A percentile compares a stretch with the other conserved stretches of the same genome.
Evolutionary conservation across 2,797 vertebrate species (phyloP).

Genomic region (Poeciliopsis infans): DNA sequence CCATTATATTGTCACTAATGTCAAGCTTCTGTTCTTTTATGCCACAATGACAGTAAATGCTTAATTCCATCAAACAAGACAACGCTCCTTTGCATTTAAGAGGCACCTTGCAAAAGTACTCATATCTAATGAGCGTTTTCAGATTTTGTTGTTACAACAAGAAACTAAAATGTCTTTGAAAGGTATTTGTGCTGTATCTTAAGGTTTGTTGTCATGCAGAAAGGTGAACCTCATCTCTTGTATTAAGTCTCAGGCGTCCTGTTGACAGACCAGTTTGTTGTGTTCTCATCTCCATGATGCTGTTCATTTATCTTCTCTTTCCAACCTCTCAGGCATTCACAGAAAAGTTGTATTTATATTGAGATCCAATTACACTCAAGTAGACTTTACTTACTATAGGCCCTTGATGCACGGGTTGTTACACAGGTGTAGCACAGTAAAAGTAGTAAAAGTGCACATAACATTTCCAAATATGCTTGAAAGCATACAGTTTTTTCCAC

Average conservation of each 20-base stretch:
- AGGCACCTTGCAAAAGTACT: neutral
- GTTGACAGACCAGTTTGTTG: neutral
- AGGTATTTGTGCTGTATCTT: neutral
- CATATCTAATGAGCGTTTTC: neutral
- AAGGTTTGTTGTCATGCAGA: neutral
- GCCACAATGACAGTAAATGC: slow-evolving; percentile 11
- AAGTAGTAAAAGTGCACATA: neutral
- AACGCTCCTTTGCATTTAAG: slow-evolving; percentile 10
- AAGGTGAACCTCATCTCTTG: neutral
- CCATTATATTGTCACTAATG: slow-evolving; percentile 33
- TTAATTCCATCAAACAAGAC: slow-evolving; percentile 8
- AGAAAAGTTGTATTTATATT: neutral
- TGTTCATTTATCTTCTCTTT: neutral
- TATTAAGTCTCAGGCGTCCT: neutral
- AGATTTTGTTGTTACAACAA: neutral
- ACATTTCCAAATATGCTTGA: neutral
- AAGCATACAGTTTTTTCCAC: neutral
- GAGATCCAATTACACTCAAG: neutral
- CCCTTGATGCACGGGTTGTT: neutral
- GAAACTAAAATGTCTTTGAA: neutral
- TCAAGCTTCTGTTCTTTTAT: slow-evolving; percentile 38
- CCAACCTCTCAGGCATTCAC: neutral
- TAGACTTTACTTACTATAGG: neutral
- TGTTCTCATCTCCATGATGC: neutral
- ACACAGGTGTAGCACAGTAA: neutral